Conservation (phyloP, 2,888 invertebrate genomes). For the Leptinotarsa juncta region DNA sequence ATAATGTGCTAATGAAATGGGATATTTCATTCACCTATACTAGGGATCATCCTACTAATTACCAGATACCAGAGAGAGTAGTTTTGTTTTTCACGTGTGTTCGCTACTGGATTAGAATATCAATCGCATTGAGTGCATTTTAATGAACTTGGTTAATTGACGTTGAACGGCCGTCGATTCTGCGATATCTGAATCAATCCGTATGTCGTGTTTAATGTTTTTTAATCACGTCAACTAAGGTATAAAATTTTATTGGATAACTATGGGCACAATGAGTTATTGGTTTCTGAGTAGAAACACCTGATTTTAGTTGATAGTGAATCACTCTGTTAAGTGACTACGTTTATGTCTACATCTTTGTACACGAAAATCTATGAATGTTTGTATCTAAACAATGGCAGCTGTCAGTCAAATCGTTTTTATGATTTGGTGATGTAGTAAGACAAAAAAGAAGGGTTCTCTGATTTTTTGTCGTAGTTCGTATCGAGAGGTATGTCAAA, state of each 20-base stretch:
- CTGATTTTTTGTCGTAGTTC: no score
- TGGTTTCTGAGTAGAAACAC: no score
- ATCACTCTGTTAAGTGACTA: no score
- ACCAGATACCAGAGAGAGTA: slow-evolving; percentile 18
- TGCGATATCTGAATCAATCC: not conserved
- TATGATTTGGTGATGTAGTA: no score
- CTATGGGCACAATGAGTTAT: not conserved
- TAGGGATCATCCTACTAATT: slow-evolving; percentile 34
- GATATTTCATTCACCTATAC: slow-evolving; percentile 34
- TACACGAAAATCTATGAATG: no score
- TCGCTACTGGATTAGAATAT: slow-evolving; percentile 4
- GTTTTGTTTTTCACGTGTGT: slow-evolving; percentile 17
- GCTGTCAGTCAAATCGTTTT: no score
- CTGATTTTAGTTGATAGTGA: no score
- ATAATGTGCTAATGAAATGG: slow-evolving; percentile 34
- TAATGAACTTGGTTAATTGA: slow-evolving; percentile 15
- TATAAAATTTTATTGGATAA: not conserved
- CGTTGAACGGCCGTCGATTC: not conserved
- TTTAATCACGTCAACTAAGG: not conserved
- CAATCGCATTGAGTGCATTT: slow-evolving; percentile 13
- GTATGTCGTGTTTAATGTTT: not conserved
- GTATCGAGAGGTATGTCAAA: no score
- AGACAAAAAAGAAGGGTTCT: no score
- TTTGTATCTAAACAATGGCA: no score
- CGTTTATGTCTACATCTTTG: not conserved